These are phyloP conservation scores for Drosophila merina DNA, from an alignment of 2,888 invertebrate genomes.

Conservation along the genomic window DNA sequence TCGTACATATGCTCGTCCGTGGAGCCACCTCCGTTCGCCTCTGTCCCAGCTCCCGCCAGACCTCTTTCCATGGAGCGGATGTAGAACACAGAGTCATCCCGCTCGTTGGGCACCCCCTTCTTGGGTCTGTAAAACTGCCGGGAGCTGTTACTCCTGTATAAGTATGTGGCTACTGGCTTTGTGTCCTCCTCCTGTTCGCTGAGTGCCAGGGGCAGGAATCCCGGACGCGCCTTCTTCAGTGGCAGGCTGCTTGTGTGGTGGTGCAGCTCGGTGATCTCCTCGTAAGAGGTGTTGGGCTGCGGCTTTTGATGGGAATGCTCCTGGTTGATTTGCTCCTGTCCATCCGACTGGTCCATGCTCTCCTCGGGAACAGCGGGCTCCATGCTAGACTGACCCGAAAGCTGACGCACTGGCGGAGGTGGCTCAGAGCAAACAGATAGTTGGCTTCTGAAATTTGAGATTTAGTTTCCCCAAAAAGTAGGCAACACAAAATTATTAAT, in stretches of 20 bases:
- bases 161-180: conserved; percentile 41
- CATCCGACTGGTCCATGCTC: conserved; percentile 59
- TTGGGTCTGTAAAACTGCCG: conserved; percentile 83
- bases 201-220: conserved; percentile 71
- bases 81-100: conserved; percentile 82
- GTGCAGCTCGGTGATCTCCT: conserved; percentile 49
- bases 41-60: conserved; percentile 10
- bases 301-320: conserved; percentile 1
- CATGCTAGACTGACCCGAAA: conserved; percentile 83
- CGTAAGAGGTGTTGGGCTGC: conserved; percentile 38
- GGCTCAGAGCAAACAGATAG: conserved; percentile 84
- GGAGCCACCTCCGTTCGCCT: conserved; percentile 8
- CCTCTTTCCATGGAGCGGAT: conserved; percentile 68
- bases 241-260: conserved; percentile 58
- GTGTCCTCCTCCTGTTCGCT: conserved; percentile 37
- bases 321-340: conserved; percentile 5
- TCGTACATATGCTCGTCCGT: conserved; percentile 81
- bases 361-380: conserved; percentile 84
- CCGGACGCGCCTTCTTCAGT: conserved; percentile 80
- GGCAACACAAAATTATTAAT: not conserved
- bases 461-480: not conserved
- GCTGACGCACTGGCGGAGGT: conserved; percentile 74
- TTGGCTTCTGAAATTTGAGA: conserved; percentile 65
- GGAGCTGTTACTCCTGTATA: conserved; percentile 83
- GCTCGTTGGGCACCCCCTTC: conserved; percentile 74